These are phyloP conservation scores for Botia kubotai DNA, from an alignment of 2,797 vertebrate genomes.

Conservation along the genomic window DNA sequence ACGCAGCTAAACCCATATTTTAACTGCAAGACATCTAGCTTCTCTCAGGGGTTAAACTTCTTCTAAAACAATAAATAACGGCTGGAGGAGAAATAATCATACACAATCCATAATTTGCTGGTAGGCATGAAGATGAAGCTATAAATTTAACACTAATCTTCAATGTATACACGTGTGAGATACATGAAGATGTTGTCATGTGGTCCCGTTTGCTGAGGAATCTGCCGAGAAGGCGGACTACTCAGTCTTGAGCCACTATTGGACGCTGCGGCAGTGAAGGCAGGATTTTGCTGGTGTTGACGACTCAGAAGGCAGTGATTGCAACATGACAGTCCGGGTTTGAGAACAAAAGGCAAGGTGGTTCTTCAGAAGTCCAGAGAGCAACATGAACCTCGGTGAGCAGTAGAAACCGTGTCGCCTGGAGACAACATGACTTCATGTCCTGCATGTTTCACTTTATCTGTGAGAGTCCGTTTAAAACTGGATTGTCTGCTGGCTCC, in stretches of 20 bases:
- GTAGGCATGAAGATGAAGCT: constrained; percentile 23
- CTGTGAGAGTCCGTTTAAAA: constrained; percentile 14
- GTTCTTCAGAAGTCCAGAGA: constrained; percentile 15
- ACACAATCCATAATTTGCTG: constrained; percentile 17
- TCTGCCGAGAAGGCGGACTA: neutral
- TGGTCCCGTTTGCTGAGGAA: constrained; percentile 52
- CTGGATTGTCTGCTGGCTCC: neutral
- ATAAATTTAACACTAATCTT: constrained; percentile 39
- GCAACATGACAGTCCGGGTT: constrained; percentile 27
- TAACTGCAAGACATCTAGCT: neutral
- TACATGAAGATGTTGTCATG: constrained; percentile 16
- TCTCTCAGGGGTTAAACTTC: constrained; percentile 26
- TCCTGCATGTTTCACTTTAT: constrained; percentile 3
- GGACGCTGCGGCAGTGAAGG: constrained; percentile 30
- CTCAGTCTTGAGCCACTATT: constrained; percentile 1
- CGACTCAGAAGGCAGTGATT: constrained; percentile 35
- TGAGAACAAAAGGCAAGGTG: constrained; percentile 6
- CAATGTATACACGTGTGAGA: constrained; percentile 45
- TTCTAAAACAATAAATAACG: constrained; percentile 22
- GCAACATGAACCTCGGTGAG: constrained; percentile 2
- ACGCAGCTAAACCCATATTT: constrained; percentile 12
- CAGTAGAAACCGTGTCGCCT: neutral
- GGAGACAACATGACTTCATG: neutral
- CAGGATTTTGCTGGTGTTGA: constrained; percentile 33
- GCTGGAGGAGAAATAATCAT: constrained; percentile 21